phyloP scores from a whole-genome alignment of 2,797 vertebrate species.

The Rhinatrema bivittatum region DNA sequence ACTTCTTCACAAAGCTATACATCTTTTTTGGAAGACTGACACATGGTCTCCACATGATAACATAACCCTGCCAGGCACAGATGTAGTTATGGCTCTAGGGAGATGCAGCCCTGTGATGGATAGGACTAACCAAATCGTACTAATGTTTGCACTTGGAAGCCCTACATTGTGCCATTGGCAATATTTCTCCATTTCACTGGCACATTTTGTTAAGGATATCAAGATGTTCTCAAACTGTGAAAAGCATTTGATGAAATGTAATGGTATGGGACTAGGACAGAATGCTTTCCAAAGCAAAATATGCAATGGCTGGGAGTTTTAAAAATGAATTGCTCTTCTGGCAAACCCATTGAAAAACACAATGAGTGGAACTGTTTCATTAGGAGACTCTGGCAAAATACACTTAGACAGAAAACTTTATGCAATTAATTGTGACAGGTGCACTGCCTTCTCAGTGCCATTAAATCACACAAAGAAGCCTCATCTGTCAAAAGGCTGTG shows the following conservation, averaged over 20 bases:
- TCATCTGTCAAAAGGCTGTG: slow-evolving; percentile 29
- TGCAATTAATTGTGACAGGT: slow-evolving; percentile 47
- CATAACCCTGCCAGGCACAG: slow-evolving; percentile 32
- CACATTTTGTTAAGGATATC: slow-evolving; percentile 44
- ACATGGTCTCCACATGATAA: slow-evolving; percentile 47
- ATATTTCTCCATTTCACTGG: slow-evolving; percentile 21
- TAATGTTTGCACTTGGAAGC: slow-evolving; percentile 42
- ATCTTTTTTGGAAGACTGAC: slow-evolving; percentile 52
- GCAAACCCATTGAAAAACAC: slow-evolving; percentile 44
- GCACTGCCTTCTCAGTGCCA: slow-evolving; percentile 30
- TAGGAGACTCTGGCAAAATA: slow-evolving; percentile 49
- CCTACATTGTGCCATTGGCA: slow-evolving; percentile 16
- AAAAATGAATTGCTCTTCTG: slow-evolving; percentile 59
- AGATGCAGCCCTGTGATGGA: slow-evolving; percentile 40
- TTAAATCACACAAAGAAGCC: slow-evolving; percentile 36
- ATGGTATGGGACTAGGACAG: slow-evolving; percentile 30
- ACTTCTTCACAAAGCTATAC: slow-evolving; percentile 28
- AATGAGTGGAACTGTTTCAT: slow-evolving; percentile 57
- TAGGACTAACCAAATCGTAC: slow-evolving; percentile 26
- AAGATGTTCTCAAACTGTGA: slow-evolving; percentile 46
- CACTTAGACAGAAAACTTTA: slow-evolving; percentile 39
- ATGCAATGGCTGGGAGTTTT: slow-evolving; percentile 34
- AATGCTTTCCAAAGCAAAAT: slow-evolving; percentile 37
- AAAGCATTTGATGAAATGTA: slow-evolving; percentile 41
- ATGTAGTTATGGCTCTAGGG: slow-evolving; percentile 35